Evolutionary conservation across 2,888 invertebrate species (phyloP).

Genomic region (Taphrorychus bicolor): DNA sequence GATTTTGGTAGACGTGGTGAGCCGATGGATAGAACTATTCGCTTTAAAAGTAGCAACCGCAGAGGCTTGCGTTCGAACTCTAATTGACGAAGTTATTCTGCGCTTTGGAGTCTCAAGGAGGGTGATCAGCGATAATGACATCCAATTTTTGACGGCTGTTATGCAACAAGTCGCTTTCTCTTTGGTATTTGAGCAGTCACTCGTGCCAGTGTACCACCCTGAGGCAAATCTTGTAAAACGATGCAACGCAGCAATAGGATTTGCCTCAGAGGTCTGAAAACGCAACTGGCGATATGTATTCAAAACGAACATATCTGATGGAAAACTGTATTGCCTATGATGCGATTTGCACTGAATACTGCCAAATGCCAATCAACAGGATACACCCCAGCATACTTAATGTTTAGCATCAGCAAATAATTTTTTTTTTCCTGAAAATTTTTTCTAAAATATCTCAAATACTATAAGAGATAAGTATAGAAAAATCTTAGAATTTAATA

Average conservation of each 20-base stretch:
- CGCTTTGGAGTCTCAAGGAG: constrained; percentile 51
- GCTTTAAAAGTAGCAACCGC: constrained; percentile 28
- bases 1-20: constrained; percentile 46
- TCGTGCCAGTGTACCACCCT: constrained; percentile 47
- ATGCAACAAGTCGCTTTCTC: constrained; percentile 51
- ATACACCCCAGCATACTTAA: constrained; percentile 9
- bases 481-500: no score
- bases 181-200: constrained; percentile 46
- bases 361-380: constrained; percentile 20
- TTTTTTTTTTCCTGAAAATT: no score
- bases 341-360: constrained; percentile 56
- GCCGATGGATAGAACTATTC: constrained; percentile 46
- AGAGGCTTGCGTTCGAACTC: constrained; percentile 40
- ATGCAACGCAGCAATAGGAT: no score
- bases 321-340: constrained; percentile 32
- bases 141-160: constrained; percentile 49
- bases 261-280: constrained; percentile 50
- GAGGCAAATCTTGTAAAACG: constrained; percentile 41
- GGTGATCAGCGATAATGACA: constrained; percentile 53
- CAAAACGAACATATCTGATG: constrained; percentile 48
- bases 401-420: no score
- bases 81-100: constrained; percentile 47
- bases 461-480: no score
- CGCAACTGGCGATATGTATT: constrained; percentile 49
- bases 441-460: no score